Base-by-base conservation (phyloP, 1,140 invertebrate species). In the Pogonomyrmex barbatus region DNA sequence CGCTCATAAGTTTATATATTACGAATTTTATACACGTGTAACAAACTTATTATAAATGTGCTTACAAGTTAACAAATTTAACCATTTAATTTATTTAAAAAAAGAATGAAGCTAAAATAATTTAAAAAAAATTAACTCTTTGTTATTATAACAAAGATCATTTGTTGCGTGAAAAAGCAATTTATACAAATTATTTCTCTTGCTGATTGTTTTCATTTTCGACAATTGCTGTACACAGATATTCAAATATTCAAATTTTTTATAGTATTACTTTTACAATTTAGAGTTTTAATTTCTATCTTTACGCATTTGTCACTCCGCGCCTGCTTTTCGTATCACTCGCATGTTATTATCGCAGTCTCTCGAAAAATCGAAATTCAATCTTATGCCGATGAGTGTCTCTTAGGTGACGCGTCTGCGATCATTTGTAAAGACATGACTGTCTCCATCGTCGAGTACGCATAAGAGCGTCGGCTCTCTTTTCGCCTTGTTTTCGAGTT, bases 401-500 rank as follows among this genome's bases (percentile, higher is more conserved):
- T 82, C 50, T 90, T 87, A 87, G 73, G 82, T 82, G 85, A 89
- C 73, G 58, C 58, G 67, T 68, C 33, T 85, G 85, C 9, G 33
- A 67, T 30, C 75, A 90, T 88, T 89, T 83, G 62, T 86, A 77
- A 91, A 91, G 54, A 14, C 68, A 82, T 10, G 42, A 71, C 60
- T 39, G 75, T 56, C 36, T 36, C n/a, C 9, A 45, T 78, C 36
- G 47, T 76, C 70, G 56, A 52, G 54, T 85, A 65, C 65, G 62
- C 82, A 52, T 77, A 78, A 76, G 42, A 58, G 50, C 77, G 65
- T 58, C 50, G 73, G 45, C 50, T 79, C 87, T 90, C 85, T 91
- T 92, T 90, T 87, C 88, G 79, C 88, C 88, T 91, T 91, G 83
- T 91, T 92, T 91, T 91, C 77, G 82, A 86, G 79, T 87, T 89